phyloP scores from a whole-genome alignment of 2,888 invertebrate species.

The Hirtodrosophila histrioides region DNA sequence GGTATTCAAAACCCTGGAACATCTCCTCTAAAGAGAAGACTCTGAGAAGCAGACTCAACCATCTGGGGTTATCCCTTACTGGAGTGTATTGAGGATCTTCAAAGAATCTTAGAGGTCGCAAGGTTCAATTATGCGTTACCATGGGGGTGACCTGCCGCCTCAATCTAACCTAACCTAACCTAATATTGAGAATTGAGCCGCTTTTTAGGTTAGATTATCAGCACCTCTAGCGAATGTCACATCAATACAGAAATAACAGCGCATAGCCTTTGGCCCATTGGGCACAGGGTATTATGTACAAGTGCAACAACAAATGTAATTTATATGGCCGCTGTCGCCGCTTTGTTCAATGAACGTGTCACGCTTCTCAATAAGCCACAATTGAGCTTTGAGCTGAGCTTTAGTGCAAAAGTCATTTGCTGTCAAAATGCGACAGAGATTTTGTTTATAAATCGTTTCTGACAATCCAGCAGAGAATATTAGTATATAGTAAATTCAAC shows the following conservation, averaged over 20 bases:
- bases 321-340: slow-evolving; percentile 24
- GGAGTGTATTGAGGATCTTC: too few relatives aligned
- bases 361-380: slow-evolving; percentile 48
- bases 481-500: neutral
- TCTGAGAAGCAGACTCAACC: too few relatives aligned
- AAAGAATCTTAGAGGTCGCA: too few relatives aligned
- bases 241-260: neutral
- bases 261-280: neutral
- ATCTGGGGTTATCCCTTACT: too few relatives aligned
- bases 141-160: too few relatives aligned
- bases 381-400: slow-evolving; percentile 35
- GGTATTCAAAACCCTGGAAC: too few relatives aligned
- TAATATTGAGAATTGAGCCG: too few relatives aligned
- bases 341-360: slow-evolving; percentile 50
- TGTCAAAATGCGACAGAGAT: slow-evolving; percentile 21
- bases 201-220: too few relatives aligned
- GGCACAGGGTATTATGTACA: slow-evolving; percentile 28
- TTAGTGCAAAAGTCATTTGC: slow-evolving; percentile 14
- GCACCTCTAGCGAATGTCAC: too few relatives aligned
- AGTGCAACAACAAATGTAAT: slow-evolving; percentile 27
- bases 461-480: slow-evolving; percentile 4
- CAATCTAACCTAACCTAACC: too few relatives aligned
- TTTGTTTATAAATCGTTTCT: slow-evolving; percentile 24
- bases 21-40: too few relatives aligned
- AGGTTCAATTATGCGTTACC: too few relatives aligned